These are phyloP conservation scores for Theonella swinhoei DNA, from an alignment of 37 sponge, comb jelly and placozoan genomes.

Conservation along the genomic window DNA sequence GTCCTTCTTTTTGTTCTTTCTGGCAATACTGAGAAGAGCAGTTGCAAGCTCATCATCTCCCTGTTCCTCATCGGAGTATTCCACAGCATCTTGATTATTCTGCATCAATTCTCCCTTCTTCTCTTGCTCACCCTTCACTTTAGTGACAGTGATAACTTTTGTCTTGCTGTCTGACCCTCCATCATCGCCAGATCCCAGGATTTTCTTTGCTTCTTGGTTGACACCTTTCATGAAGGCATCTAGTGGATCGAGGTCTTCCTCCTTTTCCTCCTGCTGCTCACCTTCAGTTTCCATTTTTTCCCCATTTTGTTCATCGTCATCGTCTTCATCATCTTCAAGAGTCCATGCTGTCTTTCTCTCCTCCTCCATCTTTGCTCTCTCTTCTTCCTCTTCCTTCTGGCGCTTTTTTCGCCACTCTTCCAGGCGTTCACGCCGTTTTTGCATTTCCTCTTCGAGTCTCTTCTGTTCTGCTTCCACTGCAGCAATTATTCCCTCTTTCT, in stretches of 20 bases:
- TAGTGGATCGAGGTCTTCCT: constrained; percentile 87
- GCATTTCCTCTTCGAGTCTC: constrained; percentile 93
- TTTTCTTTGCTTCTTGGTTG: constrained; percentile 37
- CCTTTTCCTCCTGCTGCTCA: constrained; percentile 28
- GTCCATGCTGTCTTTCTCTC: constrained; percentile 70
- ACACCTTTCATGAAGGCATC: constrained; percentile 84
- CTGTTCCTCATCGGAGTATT: constrained; percentile 85
- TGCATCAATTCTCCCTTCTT: constrained; percentile 92
- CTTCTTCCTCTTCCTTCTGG: constrained; percentile 71
- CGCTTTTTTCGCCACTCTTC: constrained; percentile 93
- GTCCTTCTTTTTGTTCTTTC: constrained; percentile 87
- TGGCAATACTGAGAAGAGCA: constrained; percentile 65
- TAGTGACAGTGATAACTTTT: constrained; percentile 46
- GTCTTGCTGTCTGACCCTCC: constrained; percentile 4
- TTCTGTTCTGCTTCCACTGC: constrained; percentile 69
- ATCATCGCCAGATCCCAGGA: constrained; percentile 4
- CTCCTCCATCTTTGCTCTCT: constrained; percentile 36
- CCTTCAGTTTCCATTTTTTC: constrained; percentile 11
- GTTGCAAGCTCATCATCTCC: constrained; percentile 73
- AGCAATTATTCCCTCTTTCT: constrained; percentile 16
- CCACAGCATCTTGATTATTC: constrained; percentile 90
- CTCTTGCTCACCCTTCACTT: constrained; percentile 36
- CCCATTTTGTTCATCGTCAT: constrained; percentile 59
- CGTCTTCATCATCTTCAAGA: constrained; percentile 90
- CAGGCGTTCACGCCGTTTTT: constrained; percentile 83